Conservation (phyloP, 2,797 vertebrate species). For the Cuculus canorus region DNA sequence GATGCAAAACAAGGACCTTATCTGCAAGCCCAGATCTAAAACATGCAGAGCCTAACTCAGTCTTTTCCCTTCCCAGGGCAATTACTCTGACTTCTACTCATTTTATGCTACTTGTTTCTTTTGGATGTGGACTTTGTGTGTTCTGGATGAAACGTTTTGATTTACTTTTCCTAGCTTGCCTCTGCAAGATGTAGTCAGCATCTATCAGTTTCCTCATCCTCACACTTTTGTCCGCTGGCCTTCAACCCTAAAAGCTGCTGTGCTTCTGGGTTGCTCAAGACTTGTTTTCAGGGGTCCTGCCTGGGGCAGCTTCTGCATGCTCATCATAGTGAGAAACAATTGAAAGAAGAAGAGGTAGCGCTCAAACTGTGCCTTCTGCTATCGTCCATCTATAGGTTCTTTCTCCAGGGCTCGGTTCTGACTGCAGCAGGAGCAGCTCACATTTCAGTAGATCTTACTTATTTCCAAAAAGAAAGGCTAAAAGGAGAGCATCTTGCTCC, state of each 20-base stretch:
- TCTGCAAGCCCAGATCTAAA: background rate
- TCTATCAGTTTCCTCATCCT: background rate
- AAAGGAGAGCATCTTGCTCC: background rate
- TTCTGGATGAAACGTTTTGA: background rate
- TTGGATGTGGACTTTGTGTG: background rate
- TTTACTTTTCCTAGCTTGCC: background rate
- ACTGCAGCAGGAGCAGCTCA: background rate
- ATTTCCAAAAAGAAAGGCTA: background rate
- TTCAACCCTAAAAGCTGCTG: background rate
- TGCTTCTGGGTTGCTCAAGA: fast-evolving
- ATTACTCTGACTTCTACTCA: background rate
- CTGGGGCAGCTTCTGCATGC: background rate
- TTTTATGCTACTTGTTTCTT: background rate
- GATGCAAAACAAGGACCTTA: background rate
- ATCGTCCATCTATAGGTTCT: fast-evolving
- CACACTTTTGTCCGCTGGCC: background rate
- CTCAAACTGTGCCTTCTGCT: background rate
- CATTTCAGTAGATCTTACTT: background rate
- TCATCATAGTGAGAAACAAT: background rate
- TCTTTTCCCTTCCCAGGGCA: background rate
- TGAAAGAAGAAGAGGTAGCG: background rate
- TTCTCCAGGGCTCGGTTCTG: background rate
- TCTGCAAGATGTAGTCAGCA: background rate
- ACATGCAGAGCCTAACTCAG: fast-evolving
- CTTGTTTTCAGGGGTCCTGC: background rate